Percentiles rank a stretch among this genome's conserved stretches.
Conservation (phyloP, 2,888 invertebrate species). For the Agrochola lota region DNA sequence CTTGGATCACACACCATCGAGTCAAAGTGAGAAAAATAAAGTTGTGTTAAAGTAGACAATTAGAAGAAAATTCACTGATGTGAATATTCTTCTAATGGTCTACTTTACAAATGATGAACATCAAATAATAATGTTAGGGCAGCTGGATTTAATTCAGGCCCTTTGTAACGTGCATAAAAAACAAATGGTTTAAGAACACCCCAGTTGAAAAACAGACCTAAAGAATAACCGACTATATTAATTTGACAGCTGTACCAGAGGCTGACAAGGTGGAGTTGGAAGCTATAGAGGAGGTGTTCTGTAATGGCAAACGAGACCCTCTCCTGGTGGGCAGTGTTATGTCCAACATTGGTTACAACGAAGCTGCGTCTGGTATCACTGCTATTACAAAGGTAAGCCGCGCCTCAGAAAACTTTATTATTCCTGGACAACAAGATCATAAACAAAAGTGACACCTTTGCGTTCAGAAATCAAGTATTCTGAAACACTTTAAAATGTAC, state of each 20-base stretch:
- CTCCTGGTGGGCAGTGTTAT: conserved; percentile 88
- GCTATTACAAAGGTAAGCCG: conserved; percentile 89
- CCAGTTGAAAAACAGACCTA: not conserved
- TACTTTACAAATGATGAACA: not conserved
- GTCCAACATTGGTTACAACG: conserved; percentile 81
- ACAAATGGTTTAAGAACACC: too few species aligned
- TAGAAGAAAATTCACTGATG: not conserved
- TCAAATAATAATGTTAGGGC: not conserved
- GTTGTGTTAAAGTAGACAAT: not conserved
- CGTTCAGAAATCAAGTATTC: not conserved
- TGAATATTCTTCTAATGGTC: too few species aligned
- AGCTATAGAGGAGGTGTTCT: conserved; percentile 90
- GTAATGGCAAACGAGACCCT: conserved; percentile 86
- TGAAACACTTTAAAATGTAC: not conserved
- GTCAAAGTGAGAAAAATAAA: not conserved
- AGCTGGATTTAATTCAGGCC: not conserved
- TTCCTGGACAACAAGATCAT: not conserved
- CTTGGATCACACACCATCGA: too few species aligned
- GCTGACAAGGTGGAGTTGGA: conserved; percentile 92
- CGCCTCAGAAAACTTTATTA: not conserved
- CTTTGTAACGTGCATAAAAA: not conserved
- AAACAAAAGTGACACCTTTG: not conserved
- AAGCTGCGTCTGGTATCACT: conserved; percentile 85
- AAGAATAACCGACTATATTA: not conserved
- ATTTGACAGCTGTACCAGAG: conserved; percentile 80